A percentile compares a stretch with the other conserved stretches of the same genome.
phyloP scores from a whole-genome alignment of 92 coral and sea anemone species.

The Anthopleura xanthogrammica region DNA sequence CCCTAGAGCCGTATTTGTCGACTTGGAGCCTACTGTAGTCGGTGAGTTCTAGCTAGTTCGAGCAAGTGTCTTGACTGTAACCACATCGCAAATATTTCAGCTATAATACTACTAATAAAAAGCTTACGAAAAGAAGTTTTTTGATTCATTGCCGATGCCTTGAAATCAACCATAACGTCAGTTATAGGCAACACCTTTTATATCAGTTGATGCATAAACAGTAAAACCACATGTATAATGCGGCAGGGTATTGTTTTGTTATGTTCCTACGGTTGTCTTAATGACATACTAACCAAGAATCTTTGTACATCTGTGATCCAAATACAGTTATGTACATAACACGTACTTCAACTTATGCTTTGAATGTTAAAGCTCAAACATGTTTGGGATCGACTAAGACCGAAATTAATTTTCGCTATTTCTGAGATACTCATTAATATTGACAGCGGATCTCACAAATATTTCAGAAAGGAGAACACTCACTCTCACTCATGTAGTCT shows the following conservation, averaged over 20 bases:
- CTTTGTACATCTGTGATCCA: background rate
- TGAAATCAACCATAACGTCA: background rate
- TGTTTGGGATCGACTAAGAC: background rate
- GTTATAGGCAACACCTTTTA: conserved; percentile 20
- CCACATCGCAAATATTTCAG: background rate
- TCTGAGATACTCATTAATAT: background rate
- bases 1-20: conserved; percentile 70
- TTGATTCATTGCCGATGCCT: background rate
- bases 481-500: background rate
- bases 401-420: background rate
- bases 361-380: background rate
- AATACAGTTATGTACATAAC: conserved; percentile 7
- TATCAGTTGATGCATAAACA: conserved; percentile 1
- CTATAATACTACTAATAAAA: background rate
- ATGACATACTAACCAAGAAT: background rate
- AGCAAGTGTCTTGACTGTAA: background rate
- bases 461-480: background rate
- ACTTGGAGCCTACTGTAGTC: conserved; percentile 68
- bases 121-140: background rate
- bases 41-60: conserved; percentile 22
- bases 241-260: conserved; percentile 17
- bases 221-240: conserved; percentile 8
- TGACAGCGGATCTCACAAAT: background rate
- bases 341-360: background rate
- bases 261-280: background rate